These are phyloP conservation scores for Mellilla xanthometata DNA, from an alignment of 2,888 invertebrate genomes.

Conservation along the genomic window DNA sequence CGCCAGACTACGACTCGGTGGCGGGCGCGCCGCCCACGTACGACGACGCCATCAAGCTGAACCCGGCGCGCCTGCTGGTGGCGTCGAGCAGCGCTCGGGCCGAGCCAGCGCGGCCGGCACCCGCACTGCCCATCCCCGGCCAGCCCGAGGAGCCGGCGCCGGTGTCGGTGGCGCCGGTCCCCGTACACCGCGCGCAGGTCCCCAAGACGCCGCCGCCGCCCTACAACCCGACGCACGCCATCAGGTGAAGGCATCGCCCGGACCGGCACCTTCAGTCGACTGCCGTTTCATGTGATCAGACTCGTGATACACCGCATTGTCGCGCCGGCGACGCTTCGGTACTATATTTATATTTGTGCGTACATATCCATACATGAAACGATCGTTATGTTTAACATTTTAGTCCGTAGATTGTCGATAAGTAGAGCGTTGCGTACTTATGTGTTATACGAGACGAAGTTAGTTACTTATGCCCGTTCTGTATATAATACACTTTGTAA, in stretches of 20 bases:
- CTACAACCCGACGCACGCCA: slow-evolving; percentile 73
- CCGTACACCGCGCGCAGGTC: slow-evolving; percentile 62
- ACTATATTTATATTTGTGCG: slow-evolving; percentile 64
- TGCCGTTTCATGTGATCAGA: slow-evolving; percentile 78
- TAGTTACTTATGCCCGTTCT: slow-evolving; percentile 68
- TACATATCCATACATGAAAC: slow-evolving; percentile 70
- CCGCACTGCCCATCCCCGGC: slow-evolving; percentile 55
- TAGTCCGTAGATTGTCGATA: slow-evolving; percentile 52
- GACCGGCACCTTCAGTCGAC: slow-evolving; percentile 69
- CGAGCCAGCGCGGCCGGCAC: slow-evolving; percentile 36
- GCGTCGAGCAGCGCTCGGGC: slow-evolving; percentile 59
- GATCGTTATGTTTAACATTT: slow-evolving; percentile 50
- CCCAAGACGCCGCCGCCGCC: slow-evolving; percentile 79
- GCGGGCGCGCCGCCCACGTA: slow-evolving; percentile 87
- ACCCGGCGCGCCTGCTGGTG: slow-evolving; percentile 81
- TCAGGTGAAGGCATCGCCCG: slow-evolving; percentile 70
- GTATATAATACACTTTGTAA: slow-evolving; percentile 65
- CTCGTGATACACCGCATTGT: slow-evolving; percentile 53
- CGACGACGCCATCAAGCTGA: slow-evolving; percentile 88
- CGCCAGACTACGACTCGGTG: slow-evolving; percentile 88
- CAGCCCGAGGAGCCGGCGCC: slow-evolving; percentile 47
- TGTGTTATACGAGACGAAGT: slow-evolving; percentile 76
- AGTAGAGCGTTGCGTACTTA: slow-evolving; percentile 69
- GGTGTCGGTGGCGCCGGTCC: slow-evolving; percentile 43
- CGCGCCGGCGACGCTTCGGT: slow-evolving; percentile 55